Conservation (phyloP, 2,113 vertebrate genomes). For the Hippocampus guttulatus region DNA sequence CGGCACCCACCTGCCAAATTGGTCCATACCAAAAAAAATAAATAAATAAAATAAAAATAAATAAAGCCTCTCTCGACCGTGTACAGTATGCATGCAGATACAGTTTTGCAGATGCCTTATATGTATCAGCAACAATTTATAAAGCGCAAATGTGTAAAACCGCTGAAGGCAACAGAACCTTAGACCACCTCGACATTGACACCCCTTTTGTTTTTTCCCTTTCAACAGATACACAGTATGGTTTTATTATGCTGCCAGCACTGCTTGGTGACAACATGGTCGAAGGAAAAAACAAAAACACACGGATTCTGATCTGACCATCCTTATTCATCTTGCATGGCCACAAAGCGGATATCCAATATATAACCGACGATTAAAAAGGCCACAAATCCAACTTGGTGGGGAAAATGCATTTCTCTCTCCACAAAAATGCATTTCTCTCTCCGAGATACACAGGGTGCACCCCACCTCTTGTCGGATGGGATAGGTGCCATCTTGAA, state of each 20-base stretch:
- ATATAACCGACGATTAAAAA: constrained; percentile 2
- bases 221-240: not conserved
- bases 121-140: not conserved
- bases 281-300: not conserved
- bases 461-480: not conserved
- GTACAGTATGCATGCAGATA: not conserved
- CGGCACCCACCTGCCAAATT: too few species aligned
- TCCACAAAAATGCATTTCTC: not conserved
- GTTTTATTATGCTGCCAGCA: not conserved
- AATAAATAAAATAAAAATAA: too few species aligned
- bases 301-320: not conserved
- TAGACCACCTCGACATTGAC: not conserved
- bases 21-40: too few species aligned
- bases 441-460: not conserved
- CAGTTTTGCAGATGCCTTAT: not conserved
- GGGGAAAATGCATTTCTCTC: not conserved
- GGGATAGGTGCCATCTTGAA: not conserved
- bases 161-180: not conserved
- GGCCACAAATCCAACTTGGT: not conserved
- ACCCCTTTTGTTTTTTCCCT: not conserved
- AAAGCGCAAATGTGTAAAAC: not conserved
- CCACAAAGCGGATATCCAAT: constrained; percentile 2
- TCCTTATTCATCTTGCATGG: constrained; percentile 1
- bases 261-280: not conserved
- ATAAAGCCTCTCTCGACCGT: too few species aligned